Percentiles rank a stretch among this genome's conserved stretches.
Evolutionary conservation across 1,140 invertebrate genomes (phyloP).

Genomic region (Drosophila mayri): DNA sequence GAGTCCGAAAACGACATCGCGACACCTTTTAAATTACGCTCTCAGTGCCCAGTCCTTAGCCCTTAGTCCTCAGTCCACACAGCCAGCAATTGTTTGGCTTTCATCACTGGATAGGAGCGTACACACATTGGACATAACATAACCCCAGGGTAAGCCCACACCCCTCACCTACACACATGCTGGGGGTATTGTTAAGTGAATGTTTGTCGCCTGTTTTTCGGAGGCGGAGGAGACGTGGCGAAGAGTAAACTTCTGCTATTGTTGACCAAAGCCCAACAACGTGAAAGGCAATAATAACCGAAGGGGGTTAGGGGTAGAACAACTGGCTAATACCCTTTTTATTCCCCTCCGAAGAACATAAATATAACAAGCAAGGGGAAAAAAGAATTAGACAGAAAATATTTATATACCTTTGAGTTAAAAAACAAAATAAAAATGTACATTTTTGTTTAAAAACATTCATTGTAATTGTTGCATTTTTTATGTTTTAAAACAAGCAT

Average conservation of each 20-base stretch:
- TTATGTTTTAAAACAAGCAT: no score
- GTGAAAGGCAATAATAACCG: constrained; percentile 15
- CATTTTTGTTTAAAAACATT: no score
- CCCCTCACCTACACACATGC: background rate
- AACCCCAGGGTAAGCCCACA: constrained; percentile 4
- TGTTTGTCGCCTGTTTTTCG: constrained; percentile 41
- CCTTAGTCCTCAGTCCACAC: background rate
- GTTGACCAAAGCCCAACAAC: constrained; percentile 41
- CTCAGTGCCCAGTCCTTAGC: background rate
- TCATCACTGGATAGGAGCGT: constrained; percentile 17
- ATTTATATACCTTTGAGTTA: no score
- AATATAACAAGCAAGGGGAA: constrained; percentile 46
- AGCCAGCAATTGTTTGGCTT: constrained; percentile 33
- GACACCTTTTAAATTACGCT: constrained; percentile 31
- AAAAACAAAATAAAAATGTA: no score
- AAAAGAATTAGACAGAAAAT: background rate
- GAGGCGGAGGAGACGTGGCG: background rate
- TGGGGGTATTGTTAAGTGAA: constrained; percentile 41
- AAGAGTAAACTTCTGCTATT: constrained; percentile 39
- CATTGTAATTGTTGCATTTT: no score
- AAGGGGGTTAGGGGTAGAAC: background rate
- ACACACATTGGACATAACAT: constrained; percentile 17
- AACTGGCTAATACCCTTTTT: constrained; percentile 73
- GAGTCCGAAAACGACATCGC: constrained; percentile 20
- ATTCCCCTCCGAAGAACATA: constrained; percentile 61